Evolutionary conservation across 2,113 vertebrate species (phyloP).

Genomic region (Mormyrus iriodes): DNA sequence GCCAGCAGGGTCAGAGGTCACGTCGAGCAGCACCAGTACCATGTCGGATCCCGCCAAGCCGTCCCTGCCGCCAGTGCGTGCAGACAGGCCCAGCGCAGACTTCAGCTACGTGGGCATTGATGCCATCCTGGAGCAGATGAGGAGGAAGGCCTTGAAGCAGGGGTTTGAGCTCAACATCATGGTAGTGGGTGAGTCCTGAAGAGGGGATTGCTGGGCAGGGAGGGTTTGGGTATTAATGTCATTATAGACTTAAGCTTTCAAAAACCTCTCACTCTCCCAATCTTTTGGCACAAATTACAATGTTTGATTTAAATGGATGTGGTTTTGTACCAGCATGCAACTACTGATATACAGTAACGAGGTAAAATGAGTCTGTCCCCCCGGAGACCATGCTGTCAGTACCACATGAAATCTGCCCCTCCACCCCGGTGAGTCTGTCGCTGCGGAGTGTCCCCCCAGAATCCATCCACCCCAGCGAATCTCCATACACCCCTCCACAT

Average conservation of each 20-base stretch:
- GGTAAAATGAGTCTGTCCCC: neutral
- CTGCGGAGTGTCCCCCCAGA: too few relatives aligned
- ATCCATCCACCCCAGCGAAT: too few relatives aligned
- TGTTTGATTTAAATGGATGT: neutral
- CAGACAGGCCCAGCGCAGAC: constrained; percentile 70
- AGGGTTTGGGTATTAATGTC: neutral
- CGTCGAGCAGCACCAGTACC: constrained; percentile 55
- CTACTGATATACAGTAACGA: neutral
- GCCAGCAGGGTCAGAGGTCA: constrained; percentile 61
- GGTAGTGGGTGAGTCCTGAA: constrained; percentile 83
- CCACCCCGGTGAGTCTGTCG: neutral
- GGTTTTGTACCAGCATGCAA: neutral
- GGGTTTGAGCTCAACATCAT: constrained; percentile 98
- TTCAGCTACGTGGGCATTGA: constrained; percentile 95
- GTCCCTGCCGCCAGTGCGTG: constrained; percentile 47
- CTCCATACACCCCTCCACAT: too few relatives aligned
- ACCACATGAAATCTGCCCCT: neutral
- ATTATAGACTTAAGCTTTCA: neutral
- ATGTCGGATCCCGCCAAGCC: constrained; percentile 82
- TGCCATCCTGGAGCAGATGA: constrained; percentile 96
- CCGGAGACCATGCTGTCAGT: too few relatives aligned
- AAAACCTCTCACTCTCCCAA: neutral
- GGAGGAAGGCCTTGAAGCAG: constrained; percentile 96
- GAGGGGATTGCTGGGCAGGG: neutral
- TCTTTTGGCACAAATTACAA: neutral